These are phyloP conservation scores for Brachionus calyciflorus DNA, from an alignment of 1,140 invertebrate genomes.

Conservation along the genomic window DNA sequence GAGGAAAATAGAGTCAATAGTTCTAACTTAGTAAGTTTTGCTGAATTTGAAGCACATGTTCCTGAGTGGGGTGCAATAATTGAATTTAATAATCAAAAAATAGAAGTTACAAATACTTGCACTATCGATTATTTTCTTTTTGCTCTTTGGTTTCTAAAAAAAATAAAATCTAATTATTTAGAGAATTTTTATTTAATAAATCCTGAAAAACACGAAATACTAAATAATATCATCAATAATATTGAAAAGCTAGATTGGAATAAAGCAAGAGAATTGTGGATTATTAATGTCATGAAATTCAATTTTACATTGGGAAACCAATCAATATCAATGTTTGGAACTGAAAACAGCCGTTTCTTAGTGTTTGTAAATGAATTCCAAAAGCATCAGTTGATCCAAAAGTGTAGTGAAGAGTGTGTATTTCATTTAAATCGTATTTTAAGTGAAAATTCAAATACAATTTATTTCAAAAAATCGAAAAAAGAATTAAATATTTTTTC, in stretches of 20 bases:
- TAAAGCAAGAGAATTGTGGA: slow-evolving; percentile 35
- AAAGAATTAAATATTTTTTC: not conserved
- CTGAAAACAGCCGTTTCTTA: slow-evolving; percentile 1
- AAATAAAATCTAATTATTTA: slow-evolving; percentile 7
- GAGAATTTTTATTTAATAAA: not conserved
- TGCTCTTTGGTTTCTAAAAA: slow-evolving; percentile 9
- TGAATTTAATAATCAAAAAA: not conserved
- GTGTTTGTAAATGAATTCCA: slow-evolving; percentile 8
- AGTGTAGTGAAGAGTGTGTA: slow-evolving; percentile 13
- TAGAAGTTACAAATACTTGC: slow-evolving; percentile 16
- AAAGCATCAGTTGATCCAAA: slow-evolving; percentile 17
- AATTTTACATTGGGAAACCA: slow-evolving; percentile 4
- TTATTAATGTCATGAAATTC: not conserved
- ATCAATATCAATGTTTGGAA: slow-evolving; percentile 11
- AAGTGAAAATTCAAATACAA: not conserved
- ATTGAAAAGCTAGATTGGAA: slow-evolving; percentile 28
- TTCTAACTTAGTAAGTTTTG: too few relatives aligned
- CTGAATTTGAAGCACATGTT: slow-evolving; percentile 10
- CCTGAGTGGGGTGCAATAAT: not conserved
- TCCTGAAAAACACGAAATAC: slow-evolving; percentile 1
- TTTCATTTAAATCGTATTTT: slow-evolving; percentile 14
- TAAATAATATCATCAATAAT: slow-evolving; percentile 2
- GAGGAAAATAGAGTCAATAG: slow-evolving; percentile 5
- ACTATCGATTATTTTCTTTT: slow-evolving; percentile 28
- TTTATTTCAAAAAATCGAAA: slow-evolving; percentile 3